phyloP scores from a whole-genome alignment of 2,888 invertebrate species.

The Hirtodrosophila trivittata region DNA sequence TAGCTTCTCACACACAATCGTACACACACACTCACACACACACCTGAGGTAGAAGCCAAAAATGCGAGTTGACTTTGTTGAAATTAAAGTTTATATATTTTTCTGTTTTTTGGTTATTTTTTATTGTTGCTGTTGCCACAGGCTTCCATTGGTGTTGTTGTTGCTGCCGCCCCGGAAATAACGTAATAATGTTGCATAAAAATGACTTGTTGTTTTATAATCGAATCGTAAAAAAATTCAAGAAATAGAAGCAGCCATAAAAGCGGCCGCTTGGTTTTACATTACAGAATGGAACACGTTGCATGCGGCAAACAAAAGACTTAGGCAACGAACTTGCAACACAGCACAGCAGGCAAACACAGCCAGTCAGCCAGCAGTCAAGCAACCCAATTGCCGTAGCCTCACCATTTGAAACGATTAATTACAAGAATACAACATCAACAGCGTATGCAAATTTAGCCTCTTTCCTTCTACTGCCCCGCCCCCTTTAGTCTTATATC shows the following conservation, averaged over 20 bases:
- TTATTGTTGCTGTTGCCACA: neutral
- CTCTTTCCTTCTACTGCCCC: neutral
- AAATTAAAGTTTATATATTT: constrained; percentile 72
- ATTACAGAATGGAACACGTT: constrained; percentile 43
- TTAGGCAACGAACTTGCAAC: constrained; percentile 56
- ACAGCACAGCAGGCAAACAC: constrained; percentile 5
- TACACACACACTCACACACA: constrained; percentile 29
- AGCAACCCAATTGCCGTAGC: no score
- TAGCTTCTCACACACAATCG: constrained; percentile 42
- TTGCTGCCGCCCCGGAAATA: constrained; percentile 61
- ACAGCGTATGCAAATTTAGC: constrained; percentile 25
- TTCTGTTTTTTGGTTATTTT: constrained; percentile 7
- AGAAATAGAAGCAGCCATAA: constrained; percentile 31
- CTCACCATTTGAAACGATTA: constrained; percentile 1
- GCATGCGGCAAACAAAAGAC: constrained; percentile 55
- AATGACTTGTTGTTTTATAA: constrained; percentile 72
- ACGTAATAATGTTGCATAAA: constrained; percentile 74
- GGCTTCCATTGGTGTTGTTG: constrained; percentile 1
- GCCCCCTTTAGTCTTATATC: neutral
- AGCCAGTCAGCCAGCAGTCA: neutral
- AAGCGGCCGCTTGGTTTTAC: constrained; percentile 25
- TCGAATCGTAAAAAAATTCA: constrained; percentile 66
- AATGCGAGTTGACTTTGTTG: constrained; percentile 55
- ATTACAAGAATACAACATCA: constrained; percentile 14
- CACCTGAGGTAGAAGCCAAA: constrained; percentile 44